Evolutionary conservation across 2,888 invertebrate genomes (phyloP), one percentile per base, ranked within the genome.

Genomic region (Synergus umbraculus): DNA sequence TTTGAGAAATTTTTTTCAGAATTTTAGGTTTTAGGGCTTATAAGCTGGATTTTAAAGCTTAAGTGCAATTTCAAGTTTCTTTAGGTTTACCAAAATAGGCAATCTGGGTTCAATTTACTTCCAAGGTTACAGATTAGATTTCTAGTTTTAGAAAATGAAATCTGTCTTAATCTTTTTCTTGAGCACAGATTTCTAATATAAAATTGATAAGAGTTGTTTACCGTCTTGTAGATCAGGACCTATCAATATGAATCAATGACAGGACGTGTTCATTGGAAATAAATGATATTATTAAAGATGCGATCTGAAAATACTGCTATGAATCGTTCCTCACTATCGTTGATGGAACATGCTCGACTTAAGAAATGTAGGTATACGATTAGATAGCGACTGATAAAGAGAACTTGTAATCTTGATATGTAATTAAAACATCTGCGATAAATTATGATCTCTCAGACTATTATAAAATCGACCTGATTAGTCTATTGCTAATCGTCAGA

Each of bases 331-430:
- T 73, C 69, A 18, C 49, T 54, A 29, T 15, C 22, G 54, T 73
- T 73, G 73, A 73, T 73, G 54, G 49, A 73, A 54, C 49, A 46
- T 49, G 49, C 29, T 54, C 37, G 73, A 10, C 73, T 49, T 54
- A n/a, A 73, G 73, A 73, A 73, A 29, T 73, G 54, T 73, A n/a
- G 54, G 41, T 76, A 69, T 78, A 22, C 22, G 83, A 83, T 83
- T 81, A 83, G 83, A 83, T 83, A 83, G 80, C 79, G 77, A 81
- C 77, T 77, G 80, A 65, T 80, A 67, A 67, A 46, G 12, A 66
- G 41, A 73, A 54, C 54, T 54, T 80, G 22, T 67, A 18, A 67
- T 73, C 58, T 76, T n/a, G 13, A 64, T 73, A 65, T 76, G 79
- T 76, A 76, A 81, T 81, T 78, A 76, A 78, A 67, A 76, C 44